phyloP scores from a whole-genome alignment of 1,140 invertebrate species.

The Drosophila yakuba region DNA sequence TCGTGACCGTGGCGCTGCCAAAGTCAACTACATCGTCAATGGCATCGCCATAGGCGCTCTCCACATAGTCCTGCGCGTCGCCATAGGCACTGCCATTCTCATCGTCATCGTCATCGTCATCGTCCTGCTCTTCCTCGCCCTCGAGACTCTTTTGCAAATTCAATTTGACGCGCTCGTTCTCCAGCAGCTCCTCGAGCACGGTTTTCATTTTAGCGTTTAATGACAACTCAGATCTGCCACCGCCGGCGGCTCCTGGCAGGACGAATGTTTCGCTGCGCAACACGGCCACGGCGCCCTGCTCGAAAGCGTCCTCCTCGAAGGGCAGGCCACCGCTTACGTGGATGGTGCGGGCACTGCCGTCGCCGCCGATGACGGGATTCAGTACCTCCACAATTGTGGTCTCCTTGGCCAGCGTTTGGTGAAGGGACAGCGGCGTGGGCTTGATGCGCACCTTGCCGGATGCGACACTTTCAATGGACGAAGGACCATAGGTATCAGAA shows the following conservation, averaged over 20 bases:
- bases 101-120: conserved; percentile 53
- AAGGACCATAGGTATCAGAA: conserved; percentile 69
- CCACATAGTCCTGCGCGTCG: conserved; percentile 68
- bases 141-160: conserved; percentile 84
- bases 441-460: conserved; percentile 78
- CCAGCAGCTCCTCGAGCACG: conserved; percentile 83
- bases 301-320: conserved; percentile 58
- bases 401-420: conserved; percentile 81
- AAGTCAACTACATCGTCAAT: conserved; percentile 79
- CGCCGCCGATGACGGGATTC: conserved; percentile 80
- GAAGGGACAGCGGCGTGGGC: conserved; percentile 65
- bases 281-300: conserved; percentile 52
- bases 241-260: conserved; percentile 37
- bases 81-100: conserved; percentile 59
- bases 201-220: conserved; percentile 85
- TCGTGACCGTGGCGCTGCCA: conserved; percentile 29
- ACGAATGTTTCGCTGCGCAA: conserved; percentile 82
- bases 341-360: conserved; percentile 76
- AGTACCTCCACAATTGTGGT: conserved; percentile 84
- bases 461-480: conserved; percentile 76
- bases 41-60: conserved; percentile 70
- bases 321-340: conserved; percentile 68
- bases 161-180: conserved; percentile 84
- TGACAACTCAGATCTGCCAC: conserved; percentile 73
- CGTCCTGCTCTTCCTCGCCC: conserved; percentile 49